Conservation (phyloP, 1,140 invertebrate genomes). For the Saccostrea glomerata region DNA sequence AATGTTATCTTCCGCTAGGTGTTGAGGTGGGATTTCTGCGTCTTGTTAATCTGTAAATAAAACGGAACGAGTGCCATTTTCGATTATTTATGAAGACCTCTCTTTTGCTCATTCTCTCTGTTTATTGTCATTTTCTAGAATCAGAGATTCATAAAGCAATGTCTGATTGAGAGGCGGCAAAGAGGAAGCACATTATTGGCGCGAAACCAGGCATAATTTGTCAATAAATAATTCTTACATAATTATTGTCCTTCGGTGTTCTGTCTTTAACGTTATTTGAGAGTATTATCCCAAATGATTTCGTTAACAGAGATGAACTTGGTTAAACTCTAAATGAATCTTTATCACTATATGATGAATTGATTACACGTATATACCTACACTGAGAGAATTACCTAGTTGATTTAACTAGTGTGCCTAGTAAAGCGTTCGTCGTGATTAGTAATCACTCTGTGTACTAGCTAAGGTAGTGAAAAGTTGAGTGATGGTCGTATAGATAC, state of each 20-base stretch:
- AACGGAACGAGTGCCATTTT: background rate
- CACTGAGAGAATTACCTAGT: no score
- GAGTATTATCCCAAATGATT: background rate
- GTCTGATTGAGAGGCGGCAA: background rate
- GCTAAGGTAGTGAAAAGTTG: no score
- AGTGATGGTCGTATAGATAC: no score
- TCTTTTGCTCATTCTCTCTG: conserved; percentile 3
- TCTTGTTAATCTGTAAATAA: conserved; percentile 31
- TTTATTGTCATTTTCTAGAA: background rate
- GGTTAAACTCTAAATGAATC: no score
- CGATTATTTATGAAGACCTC: conserved; percentile 24
- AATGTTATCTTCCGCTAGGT: conserved; percentile 17
- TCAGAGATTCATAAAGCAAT: background rate
- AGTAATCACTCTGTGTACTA: no score
- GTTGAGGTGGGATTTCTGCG: conserved; percentile 26
- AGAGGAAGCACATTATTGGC: background rate
- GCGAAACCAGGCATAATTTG: background rate
- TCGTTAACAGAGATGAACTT: no score
- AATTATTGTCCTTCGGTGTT: background rate
- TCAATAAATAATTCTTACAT: background rate
- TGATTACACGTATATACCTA: no score
- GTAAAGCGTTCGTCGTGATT: no score
- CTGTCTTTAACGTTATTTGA: background rate
- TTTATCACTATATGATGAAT: no score
- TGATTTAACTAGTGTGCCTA: no score